Base-by-base conservation (phyloP, 1,140 invertebrate species). In the Aphaenogaster floridana region DNA sequence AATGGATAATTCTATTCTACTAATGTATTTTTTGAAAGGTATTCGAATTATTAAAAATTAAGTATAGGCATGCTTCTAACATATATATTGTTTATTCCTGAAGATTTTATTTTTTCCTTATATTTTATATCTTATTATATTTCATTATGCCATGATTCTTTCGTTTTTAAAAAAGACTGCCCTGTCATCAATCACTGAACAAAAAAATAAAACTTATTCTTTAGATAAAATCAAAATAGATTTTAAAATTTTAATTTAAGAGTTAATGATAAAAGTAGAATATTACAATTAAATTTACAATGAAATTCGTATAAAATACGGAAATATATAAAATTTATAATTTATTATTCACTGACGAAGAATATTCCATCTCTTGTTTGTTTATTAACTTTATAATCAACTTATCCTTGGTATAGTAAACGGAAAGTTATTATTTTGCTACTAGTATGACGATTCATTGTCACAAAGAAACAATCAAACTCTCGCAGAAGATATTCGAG, bases 401-500 rank as follows among this genome's bases (percentile, higher is more conserved):
- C 28, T 21, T 59, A 42, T 21, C 6, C 4, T 3, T 8, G 6
- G 48, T 48, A 50, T 28, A 13, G n/a, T 17, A 34, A 45, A 48
- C n/a, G 0, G 61, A 39, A 61, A 61, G 45, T 34, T n/a, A 34
- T 11, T 17, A 45, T 48, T 78, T 42, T n/a, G 6, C 17, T 39
- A 66, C 11, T 50, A 34, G 9, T 50, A 21, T 13, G 2, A 78
- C 21, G 5, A 52, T 45, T 45, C 5, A 45, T n/a, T 17, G 7
- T 45, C 3, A 36, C 21, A 21, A 11, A 39, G 13, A 36, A 2
- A 64, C 4, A 42, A 4, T 8, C 61, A 61, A 66, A 63, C 17
- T 50, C 11, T 28, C 54, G 34, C 50, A 52, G 17, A 28, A 48
- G 13, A 66, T 28, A 52, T 93, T 93, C 48, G 71, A 90, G 93